phyloP scores from a whole-genome alignment of 1,140 invertebrate species.

The Polyergus mexicanus region DNA sequence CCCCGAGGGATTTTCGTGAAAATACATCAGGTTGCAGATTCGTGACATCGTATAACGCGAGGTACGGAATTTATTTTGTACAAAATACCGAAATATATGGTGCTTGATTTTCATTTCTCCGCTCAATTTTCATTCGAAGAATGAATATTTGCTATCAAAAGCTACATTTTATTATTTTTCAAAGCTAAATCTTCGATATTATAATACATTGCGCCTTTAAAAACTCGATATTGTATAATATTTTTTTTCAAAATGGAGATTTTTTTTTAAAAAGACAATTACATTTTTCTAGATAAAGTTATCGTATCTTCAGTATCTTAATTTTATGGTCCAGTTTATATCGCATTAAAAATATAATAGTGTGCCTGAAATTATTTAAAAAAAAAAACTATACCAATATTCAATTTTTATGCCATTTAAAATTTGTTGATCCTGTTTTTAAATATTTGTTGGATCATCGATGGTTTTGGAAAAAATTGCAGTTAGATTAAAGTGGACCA shows the following conservation, averaged over 20 bases:
- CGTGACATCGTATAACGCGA: neutral
- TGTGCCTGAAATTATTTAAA: neutral
- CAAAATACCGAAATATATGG: slow-evolving; percentile 7
- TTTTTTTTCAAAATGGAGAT: no score
- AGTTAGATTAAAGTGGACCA: slow-evolving; percentile 47
- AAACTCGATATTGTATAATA: no score
- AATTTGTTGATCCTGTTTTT: slow-evolving; percentile 6
- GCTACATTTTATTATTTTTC: slow-evolving; percentile 9
- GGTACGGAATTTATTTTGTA: slow-evolving; percentile 50
- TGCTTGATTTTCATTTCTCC: slow-evolving; percentile 10
- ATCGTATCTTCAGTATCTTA: neutral
- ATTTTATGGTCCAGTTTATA: neutral
- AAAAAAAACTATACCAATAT: neutral
- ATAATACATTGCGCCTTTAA: neutral
- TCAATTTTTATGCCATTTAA: neutral
- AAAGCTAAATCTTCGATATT: neutral
- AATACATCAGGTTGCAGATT: slow-evolving; percentile 1
- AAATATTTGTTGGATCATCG: neutral
- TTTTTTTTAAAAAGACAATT: neutral
- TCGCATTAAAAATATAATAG: no score
- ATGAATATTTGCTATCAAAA: neutral
- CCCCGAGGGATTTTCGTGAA: slow-evolving; percentile 31
- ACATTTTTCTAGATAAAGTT: neutral
- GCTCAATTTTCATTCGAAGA: neutral
- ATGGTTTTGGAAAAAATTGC: slow-evolving; percentile 39